Percentiles rank a stretch among this genome's conserved stretches.
These are phyloP conservation scores for Copidosoma floridanum DNA, from an alignment of 1,140 invertebrate species.

Conservation along the genomic window DNA sequence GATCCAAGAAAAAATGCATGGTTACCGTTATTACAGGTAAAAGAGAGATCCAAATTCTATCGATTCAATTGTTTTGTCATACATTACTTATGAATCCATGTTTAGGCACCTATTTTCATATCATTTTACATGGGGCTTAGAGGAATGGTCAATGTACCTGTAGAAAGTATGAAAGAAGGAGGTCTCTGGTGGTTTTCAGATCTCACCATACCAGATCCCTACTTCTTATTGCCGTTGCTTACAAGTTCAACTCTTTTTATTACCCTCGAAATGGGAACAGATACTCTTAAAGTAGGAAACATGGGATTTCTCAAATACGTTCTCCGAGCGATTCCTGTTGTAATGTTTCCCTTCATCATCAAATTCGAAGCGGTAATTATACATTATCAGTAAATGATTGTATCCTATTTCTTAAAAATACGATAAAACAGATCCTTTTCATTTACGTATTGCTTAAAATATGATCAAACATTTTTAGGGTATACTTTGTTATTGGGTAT, in stretches of 20 bases:
- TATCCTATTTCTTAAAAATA: no score
- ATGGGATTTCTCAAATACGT: slow-evolving; percentile 72
- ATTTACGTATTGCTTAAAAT: no score
- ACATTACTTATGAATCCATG: slow-evolving; percentile 28
- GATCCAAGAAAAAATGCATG: slow-evolving; percentile 80
- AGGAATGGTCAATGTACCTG: slow-evolving; percentile 81
- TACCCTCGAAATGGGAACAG: slow-evolving; percentile 85
- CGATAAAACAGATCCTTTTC: no score
- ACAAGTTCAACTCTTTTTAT: slow-evolving; percentile 76
- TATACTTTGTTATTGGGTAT: slow-evolving; percentile 87
- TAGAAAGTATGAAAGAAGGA: slow-evolving; percentile 85
- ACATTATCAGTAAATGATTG: no score
- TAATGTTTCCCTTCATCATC: slow-evolving; percentile 82
- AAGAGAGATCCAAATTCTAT: background rate
- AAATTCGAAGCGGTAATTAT: slow-evolving; percentile 82
- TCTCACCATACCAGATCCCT: slow-evolving; percentile 87
- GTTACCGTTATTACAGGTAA: slow-evolving; percentile 78
- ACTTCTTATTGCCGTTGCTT: slow-evolving; percentile 81
- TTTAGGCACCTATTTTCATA: slow-evolving; percentile 81
- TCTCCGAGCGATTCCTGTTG: slow-evolving; percentile 71
- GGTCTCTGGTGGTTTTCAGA: slow-evolving; percentile 92
- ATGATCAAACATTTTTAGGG: no score
- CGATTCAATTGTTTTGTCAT: slow-evolving; percentile 10
- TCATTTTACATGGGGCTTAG: slow-evolving; percentile 86
- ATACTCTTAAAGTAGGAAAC: slow-evolving; percentile 66